Conservation (phyloP, 2,888 invertebrate species). For the Octonoba sinensis region DNA sequence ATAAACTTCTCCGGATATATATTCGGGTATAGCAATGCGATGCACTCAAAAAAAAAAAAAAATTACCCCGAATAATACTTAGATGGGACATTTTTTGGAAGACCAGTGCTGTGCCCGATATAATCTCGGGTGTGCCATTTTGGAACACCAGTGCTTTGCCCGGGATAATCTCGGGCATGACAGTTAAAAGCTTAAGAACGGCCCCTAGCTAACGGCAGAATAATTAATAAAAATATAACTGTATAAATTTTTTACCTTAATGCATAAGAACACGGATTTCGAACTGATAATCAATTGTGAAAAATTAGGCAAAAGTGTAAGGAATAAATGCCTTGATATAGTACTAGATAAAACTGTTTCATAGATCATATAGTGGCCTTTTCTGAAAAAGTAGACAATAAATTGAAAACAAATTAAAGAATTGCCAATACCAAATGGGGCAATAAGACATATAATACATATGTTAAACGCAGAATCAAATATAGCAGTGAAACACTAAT, state of each 20-base stretch:
- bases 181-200: too few species aligned
- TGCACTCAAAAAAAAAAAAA: too few species aligned
- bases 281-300: neutral
- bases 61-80: too few species aligned
- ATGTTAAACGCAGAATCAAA: constrained; percentile 9
- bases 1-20: too few species aligned
- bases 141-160: too few species aligned
- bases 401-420: neutral
- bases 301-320: neutral
- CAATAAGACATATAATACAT: constrained; percentile 6
- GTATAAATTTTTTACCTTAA: constrained; percentile 9
- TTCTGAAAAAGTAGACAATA: neutral
- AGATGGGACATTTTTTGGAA: too few species aligned
- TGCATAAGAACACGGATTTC: neutral
- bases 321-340: neutral
- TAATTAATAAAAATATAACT: constrained; percentile 11
- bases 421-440: neutral
- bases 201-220: neutral
- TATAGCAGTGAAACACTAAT: neutral
- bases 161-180: too few species aligned
- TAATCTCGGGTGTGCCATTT: too few species aligned
- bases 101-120: too few species aligned
- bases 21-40: too few species aligned
- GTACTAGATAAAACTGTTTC: neutral
- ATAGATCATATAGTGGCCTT: neutral